Evolutionary conservation across 2,888 invertebrate genomes (phyloP), one percentile per base, ranked within the genome.

Genomic region (Drosophila neutralis): DNA sequence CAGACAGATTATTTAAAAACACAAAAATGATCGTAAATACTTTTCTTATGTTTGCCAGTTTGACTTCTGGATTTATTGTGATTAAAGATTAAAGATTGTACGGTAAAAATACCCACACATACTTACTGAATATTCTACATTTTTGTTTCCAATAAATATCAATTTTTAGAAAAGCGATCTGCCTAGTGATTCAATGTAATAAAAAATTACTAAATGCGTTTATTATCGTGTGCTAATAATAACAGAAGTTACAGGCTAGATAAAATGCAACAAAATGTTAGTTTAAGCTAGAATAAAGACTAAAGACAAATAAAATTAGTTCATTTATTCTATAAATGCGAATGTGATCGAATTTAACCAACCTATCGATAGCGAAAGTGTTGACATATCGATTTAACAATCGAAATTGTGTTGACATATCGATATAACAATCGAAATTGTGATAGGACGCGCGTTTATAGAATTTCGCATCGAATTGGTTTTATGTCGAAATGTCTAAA

Each of bases 371-470:
- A 24, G 33, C n/a, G n/a, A 51, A 24, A 1, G 24, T 45, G 15
- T 13, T n/a, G 7, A 15, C 4, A 27, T n/a, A 38, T 27, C 56
- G 56, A n/a, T 29, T 29, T 13, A 15, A 2, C 8, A 15, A 15
- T 11, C 38, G 27, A 21, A 21, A 21, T 21, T 21, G 24, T 45
- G 15, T 13, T n/a, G 7, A 15, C 4, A 27, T n/a, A 38, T 29
- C 56, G 56, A n/a, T 29, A 38, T 13, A 15, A 2, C 8, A 15
- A 15, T 13, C 38, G 27, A 38, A 29, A 56, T 56, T 24, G 27
- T 15, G 15, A 29, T 29, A n/a, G 4, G 38, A 56, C 56, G 56
- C 56, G 56, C 56, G 38, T 29, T 38, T 29, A 29, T 38, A 38
- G n/a, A 56, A 38, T 2, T 24, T 36, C 7, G 7, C n/a, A 38